Evolutionary conservation across 2,888 invertebrate species (phyloP).

Genomic region (Mystacides longicornis): DNA sequence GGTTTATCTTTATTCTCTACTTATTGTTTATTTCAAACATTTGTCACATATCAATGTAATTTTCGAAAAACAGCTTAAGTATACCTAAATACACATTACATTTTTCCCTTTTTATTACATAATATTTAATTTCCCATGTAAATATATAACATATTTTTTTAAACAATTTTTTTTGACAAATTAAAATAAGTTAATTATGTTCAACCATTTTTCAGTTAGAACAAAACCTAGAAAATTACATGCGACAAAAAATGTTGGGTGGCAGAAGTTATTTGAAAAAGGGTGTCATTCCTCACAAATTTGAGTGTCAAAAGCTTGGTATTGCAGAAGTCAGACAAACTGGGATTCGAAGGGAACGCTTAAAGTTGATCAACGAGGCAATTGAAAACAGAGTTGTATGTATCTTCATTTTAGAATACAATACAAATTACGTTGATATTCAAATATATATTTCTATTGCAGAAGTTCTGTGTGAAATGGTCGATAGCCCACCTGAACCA

Average conservation of each 20-base stretch:
- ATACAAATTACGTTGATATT: background rate
- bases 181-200: background rate
- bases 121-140: background rate
- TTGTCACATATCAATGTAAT: background rate
- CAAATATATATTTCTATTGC: background rate
- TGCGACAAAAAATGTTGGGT: background rate
- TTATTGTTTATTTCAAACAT: background rate
- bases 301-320: background rate
- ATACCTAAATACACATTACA: background rate
- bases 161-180: background rate
- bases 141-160: background rate
- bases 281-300: background rate
- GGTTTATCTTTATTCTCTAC: background rate
- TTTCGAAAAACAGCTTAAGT: background rate
- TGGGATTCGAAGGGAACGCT: background rate
- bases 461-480: background rate
- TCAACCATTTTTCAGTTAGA: background rate
- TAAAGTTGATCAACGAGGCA: background rate
- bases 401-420: background rate
- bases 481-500: background rate
- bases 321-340: background rate
- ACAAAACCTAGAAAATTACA: background rate
- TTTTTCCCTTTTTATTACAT: background rate
- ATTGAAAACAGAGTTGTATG: background rate
- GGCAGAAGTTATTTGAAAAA: background rate